Conservation (phyloP, 1,140 invertebrate genomes). For the Neoseiulus cucumeris region DNA sequence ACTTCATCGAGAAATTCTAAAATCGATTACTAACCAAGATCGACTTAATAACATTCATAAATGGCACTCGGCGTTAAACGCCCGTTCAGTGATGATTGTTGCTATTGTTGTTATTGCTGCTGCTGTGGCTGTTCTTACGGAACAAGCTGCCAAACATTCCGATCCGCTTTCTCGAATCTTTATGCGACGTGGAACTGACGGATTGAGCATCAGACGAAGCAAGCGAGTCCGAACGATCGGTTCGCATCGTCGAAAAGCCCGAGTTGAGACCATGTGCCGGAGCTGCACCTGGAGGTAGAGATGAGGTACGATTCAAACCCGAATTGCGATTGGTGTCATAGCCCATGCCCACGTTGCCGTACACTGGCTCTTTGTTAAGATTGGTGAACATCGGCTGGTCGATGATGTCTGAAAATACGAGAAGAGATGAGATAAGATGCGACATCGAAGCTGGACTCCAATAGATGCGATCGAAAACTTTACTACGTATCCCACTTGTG, state of each 20-base stretch:
- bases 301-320: background rate
- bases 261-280: background rate
- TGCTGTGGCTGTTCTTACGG: background rate
- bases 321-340: background rate
- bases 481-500: background rate
- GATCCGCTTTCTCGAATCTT: background rate
- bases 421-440: background rate
- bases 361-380: background rate
- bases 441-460: background rate
- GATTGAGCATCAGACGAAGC: background rate
- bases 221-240: background rate
- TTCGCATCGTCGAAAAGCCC: background rate
- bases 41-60: no score
- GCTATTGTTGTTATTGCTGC: background rate
- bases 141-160: background rate
- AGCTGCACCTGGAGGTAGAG: background rate
- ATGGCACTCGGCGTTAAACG: no score
- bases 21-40: no score
- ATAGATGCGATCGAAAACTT: background rate
- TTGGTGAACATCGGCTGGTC: background rate
- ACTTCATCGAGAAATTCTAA: no score
- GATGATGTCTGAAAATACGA: background rate
- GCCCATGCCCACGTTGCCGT: background rate
- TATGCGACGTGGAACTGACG: background rate
- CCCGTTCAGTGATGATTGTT: background rate